Evolutionary conservation across 2,797 vertebrate species (phyloP), one percentile per base, ranked within the genome.

Genomic region (Chaetophractus vellerosus): DNA sequence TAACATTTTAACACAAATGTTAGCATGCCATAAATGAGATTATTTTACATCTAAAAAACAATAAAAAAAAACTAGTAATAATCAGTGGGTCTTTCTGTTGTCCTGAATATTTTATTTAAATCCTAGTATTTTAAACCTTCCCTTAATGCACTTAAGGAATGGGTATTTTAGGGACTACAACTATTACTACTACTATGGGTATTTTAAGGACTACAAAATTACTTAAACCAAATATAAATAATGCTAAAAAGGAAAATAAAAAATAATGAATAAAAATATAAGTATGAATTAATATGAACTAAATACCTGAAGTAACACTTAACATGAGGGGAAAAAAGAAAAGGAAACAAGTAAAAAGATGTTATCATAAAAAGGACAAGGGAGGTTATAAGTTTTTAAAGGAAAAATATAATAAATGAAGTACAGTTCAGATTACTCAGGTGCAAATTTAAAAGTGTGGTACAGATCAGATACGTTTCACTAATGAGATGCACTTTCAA

Each of bases 71-170:
- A 55, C 3, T 55, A 19, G 18, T 55, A 55, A 31, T 81, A 41
- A 87, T 78, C 63, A 61, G 4, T 81, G 74, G 50, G 24, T 21
- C 38, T 59, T 66, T 87, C 82, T 76, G 81, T 15, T 63, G 4
- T 36, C 41, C 19, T 91, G 5, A 84, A 88, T 95, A 95, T 16
- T 93, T 71, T 95, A 95, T 14, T 93, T 66, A 94, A 93, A 83
- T 83, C 18, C 57, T 81, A 31, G 11, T 81, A 76, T 90, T 97
- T 92, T 26, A 82, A 88, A 59, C 14, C 33, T 91, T 75, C 71
- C 33, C 84, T 79, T 89, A 96, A 66, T 69, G 89, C 9, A 79
- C 4, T 93, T 26, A 26, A 76, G 5, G 12, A 72, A 74, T 26
- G 15, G 28, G 33, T 66, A 91, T 45, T 84, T 94, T 92, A 78